These are phyloP conservation scores for Caracal caracal DNA, from an alignment of 2,113 vertebrate genomes.

Conservation along the genomic window DNA sequence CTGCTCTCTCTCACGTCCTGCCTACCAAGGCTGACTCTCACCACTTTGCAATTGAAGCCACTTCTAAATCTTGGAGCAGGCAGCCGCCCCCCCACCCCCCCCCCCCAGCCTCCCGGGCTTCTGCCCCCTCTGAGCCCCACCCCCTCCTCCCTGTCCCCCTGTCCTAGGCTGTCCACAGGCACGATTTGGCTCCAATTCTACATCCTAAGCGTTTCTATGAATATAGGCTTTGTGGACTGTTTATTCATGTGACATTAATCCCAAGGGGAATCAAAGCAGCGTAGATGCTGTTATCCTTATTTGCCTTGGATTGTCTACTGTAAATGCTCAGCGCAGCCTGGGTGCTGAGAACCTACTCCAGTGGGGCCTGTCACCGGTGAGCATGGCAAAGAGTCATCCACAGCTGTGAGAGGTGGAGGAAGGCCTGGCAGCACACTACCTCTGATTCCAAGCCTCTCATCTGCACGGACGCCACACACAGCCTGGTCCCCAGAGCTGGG, in stretches of 20 bases:
- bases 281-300: neutral
- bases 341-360: neutral
- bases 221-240: constrained; percentile 37
- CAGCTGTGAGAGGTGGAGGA: neutral
- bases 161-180: neutral
- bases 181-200: neutral
- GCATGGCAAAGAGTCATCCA: neutral
- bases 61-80: neutral
- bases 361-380: neutral
- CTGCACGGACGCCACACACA: no score
- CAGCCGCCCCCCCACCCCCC: neutral
- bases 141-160: neutral
- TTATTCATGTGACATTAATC: constrained; percentile 41
- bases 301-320: neutral
- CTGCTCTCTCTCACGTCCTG: neutral
- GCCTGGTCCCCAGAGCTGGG: neutral
- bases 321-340: fast-evolving
- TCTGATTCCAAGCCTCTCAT: neutral
- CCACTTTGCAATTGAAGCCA: neutral
- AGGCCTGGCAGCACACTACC: fast-evolving
- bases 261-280: neutral
- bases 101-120: neutral
- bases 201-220: constrained; percentile 43
- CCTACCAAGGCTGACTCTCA: fast-evolving
- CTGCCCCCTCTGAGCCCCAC: neutral